These are phyloP conservation scores for Hyperoplus immaculatus DNA, from an alignment of 2,797 vertebrate species.

Conservation along the genomic window DNA sequence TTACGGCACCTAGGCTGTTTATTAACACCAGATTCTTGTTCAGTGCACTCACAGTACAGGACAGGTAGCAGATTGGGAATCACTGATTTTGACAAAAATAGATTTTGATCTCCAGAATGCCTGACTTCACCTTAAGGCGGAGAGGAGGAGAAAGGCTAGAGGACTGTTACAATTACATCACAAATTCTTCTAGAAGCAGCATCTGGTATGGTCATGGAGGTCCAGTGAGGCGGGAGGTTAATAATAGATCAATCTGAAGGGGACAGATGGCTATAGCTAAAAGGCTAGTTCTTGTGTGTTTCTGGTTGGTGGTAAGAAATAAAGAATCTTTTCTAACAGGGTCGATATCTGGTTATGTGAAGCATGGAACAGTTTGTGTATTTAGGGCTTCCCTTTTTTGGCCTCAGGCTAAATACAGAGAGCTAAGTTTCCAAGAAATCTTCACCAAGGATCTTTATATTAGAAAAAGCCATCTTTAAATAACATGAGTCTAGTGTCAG, in stretches of 20 bases:
- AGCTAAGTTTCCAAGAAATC: background rate
- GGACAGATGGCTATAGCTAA: background rate
- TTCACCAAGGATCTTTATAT: background rate
- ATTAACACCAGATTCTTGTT: too few relatives aligned
- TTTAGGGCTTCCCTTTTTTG: background rate
- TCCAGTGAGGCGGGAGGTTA: background rate
- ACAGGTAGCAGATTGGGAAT: too few relatives aligned
- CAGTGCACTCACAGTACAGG: too few relatives aligned
- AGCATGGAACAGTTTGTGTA: background rate
- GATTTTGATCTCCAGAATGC: too few relatives aligned
- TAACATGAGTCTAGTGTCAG: background rate
- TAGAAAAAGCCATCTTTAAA: background rate
- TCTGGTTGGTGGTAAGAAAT: background rate
- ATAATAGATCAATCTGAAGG: background rate
- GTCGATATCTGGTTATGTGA: background rate
- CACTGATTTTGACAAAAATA: too few relatives aligned
- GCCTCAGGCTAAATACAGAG: background rate
- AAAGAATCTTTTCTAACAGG: background rate
- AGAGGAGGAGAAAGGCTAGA: constrained; percentile 15
- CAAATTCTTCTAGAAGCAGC: background rate
- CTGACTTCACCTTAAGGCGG: background rate
- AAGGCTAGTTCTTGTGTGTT: background rate
- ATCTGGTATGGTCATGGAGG: background rate
- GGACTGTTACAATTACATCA: background rate
- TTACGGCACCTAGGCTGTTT: too few relatives aligned